Percentiles rank a stretch among this genome's conserved stretches.
These are phyloP conservation scores for Probosciger aterrimus DNA, from an alignment of 2,113 vertebrate species.

Conservation along the genomic window DNA sequence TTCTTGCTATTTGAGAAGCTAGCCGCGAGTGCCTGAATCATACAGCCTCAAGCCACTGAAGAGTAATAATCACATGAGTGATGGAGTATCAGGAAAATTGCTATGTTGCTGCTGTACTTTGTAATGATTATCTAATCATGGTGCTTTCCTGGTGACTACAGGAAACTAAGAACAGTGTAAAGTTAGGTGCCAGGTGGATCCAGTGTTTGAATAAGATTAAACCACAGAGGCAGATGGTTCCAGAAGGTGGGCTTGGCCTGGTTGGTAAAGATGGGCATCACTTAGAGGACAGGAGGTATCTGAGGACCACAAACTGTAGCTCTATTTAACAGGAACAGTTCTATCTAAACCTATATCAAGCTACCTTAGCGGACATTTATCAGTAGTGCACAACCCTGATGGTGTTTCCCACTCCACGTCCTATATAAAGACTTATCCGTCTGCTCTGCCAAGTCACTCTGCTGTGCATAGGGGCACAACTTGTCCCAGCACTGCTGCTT, in stretches of 20 bases:
- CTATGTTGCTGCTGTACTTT: background rate
- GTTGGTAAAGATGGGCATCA: background rate
- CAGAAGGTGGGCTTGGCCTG: background rate
- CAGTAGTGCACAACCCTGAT: fast-evolving
- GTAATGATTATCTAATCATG: conserved; percentile 10
- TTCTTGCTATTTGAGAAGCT: conserved; percentile 1
- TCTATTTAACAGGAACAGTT: background rate
- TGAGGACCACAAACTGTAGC: background rate
- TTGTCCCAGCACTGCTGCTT: background rate
- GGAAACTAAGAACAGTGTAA: background rate
- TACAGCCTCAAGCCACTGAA: background rate
- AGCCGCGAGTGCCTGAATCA: conserved; percentile 5
- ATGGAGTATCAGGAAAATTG: background rate
- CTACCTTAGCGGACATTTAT: background rate
- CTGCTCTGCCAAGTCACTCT: background rate
- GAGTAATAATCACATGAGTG: background rate
- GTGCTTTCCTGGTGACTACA: background rate
- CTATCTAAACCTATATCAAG: background rate
- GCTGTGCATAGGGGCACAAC: background rate
- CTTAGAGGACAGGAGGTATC: background rate
- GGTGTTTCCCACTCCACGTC: background rate
- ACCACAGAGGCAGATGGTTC: background rate
- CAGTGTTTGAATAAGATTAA: background rate
- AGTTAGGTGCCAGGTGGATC: background rate
- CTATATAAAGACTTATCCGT: background rate